Base-by-base conservation (phyloP, 2,888 invertebrate genomes). In the Apocheima hispidaria region DNA sequence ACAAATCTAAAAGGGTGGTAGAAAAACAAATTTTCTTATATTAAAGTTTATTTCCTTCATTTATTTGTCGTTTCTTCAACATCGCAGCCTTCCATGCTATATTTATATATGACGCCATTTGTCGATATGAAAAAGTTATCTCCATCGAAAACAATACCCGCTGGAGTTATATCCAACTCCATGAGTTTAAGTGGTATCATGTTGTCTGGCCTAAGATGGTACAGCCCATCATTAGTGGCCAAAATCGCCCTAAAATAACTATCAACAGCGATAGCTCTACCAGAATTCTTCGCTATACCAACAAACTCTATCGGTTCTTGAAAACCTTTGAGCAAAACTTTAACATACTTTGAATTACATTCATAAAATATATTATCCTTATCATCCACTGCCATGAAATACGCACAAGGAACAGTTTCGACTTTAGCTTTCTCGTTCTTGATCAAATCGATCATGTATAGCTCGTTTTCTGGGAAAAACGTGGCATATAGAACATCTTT, bases 271-370 rank as follows among this genome's bases (percentile, higher is more conserved):
- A 92, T 74, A 0, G 90, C 90, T 71, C 90, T 79, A 0, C 89
- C 90, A 3, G 87, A 74, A 66, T 91, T 88, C 54, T 88, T 92
- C 0, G 81, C 71, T 5, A 92, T 79, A 3, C 92, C 92, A 23
- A 87, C 88, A 77, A 82, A 92, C 44, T 92, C 92, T 36, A 92
- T 80, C 0, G 92, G 86, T 40, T 92, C 92, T 53, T 85, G 81
- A 53, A 89, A 92, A 41, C 83, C 91, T 81, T 82, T 90, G 0
- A 90, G 70, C 53, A 92, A 56, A 38, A 92, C 83, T 66, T 91
- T 92, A 2, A 92, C 84, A 35, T 91, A 92, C 52, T 92, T 92
- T 0, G 92, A 88, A 74, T 91, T 91, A 50, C 92, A 92, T 76
- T 92, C 92, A 33, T 88, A 92, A 59, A 73, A 92, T 2, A 92